Conservation (phyloP, 2,888 invertebrate species). For the Troides helena region DNA sequence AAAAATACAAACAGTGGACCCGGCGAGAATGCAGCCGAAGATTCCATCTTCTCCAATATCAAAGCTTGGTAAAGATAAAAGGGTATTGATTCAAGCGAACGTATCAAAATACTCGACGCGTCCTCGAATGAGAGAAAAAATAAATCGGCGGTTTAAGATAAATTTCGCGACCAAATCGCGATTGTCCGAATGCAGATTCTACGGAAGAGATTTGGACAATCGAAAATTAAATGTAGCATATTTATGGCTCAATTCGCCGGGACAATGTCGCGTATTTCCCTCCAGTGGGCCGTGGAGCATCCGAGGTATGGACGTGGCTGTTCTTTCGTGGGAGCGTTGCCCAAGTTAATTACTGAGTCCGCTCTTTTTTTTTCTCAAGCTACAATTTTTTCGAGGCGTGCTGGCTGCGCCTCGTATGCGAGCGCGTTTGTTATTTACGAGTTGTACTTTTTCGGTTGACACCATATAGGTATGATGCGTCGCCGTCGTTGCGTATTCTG, state of each 20-base stretch:
- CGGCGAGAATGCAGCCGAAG: slow-evolving; percentile 1
- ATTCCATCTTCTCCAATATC: slow-evolving; percentile 19
- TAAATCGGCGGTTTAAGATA: not conserved
- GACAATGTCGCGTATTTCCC: slow-evolving; percentile 62
- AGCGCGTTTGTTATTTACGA: slow-evolving; percentile 73
- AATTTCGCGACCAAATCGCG: not conserved
- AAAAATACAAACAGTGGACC: slow-evolving; percentile 9
- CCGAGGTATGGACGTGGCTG: slow-evolving; percentile 49
- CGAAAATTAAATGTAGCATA: slow-evolving; percentile 67
- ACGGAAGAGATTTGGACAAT: slow-evolving; percentile 1
- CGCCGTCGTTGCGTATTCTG: slow-evolving; percentile 5
- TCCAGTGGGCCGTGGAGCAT: slow-evolving; percentile 46
- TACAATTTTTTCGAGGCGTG: not conserved
- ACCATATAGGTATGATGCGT: slow-evolving; percentile 46
- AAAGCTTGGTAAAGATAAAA: slow-evolving; percentile 10
- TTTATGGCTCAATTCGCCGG: slow-evolving; percentile 73
- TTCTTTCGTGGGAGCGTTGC: slow-evolving; percentile 49
- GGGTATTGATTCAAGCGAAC: slow-evolving; percentile 6
- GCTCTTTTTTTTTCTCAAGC: slow-evolving; percentile 46
- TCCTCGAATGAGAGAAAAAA: slow-evolving; percentile 1
- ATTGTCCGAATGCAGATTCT: slow-evolving; percentile 15
- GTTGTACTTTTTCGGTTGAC: slow-evolving; percentile 64
- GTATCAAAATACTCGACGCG: slow-evolving; percentile 8
- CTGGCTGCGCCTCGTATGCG: slow-evolving; percentile 44
- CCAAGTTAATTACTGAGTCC: slow-evolving; percentile 65